phyloP scores from a whole-genome alignment of 2,888 invertebrate species.

The Drosophila greeni region DNA sequence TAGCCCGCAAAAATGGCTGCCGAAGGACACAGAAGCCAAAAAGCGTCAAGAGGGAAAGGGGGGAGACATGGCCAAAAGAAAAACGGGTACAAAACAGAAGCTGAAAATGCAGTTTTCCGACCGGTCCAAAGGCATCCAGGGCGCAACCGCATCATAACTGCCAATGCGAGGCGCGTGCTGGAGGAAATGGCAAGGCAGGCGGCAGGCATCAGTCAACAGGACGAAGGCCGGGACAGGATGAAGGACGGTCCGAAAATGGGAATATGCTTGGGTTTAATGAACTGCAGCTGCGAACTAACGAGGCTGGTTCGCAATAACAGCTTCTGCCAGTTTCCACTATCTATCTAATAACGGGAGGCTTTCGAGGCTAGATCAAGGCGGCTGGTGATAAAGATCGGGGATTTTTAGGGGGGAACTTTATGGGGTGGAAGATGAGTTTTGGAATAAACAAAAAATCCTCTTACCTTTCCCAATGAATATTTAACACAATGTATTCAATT shows the following conservation, averaged over 20 bases:
- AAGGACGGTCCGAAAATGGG: not conserved
- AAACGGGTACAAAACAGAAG: conserved; percentile 12
- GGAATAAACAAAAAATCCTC: no score
- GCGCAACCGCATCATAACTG: conserved; percentile 39
- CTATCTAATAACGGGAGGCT: not conserved
- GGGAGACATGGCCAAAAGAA: not conserved
- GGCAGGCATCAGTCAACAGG: conserved; percentile 14
- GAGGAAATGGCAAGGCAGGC: conserved; percentile 13
- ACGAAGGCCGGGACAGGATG: not conserved
- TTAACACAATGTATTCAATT: no score
- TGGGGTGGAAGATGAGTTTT: no score
- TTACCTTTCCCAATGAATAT: no score
- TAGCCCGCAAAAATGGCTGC: conserved; percentile 30
- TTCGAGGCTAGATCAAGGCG: not conserved
- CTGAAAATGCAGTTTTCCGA: conserved; percentile 25
- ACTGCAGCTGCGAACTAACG: conserved; percentile 9
- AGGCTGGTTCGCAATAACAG: not conserved
- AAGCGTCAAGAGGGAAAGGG: not conserved
- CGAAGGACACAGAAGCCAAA: conserved; percentile 14
- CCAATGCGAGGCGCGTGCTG: conserved; percentile 27
- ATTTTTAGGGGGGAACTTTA: no score
- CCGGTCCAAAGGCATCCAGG: conserved; percentile 17
- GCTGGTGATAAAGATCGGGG: no score
- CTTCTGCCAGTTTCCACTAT: not conserved
- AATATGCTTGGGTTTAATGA: conserved; percentile 10